phyloP scores from a whole-genome alignment of 2,888 invertebrate species.

The Asteroscopus sphinx region DNA sequence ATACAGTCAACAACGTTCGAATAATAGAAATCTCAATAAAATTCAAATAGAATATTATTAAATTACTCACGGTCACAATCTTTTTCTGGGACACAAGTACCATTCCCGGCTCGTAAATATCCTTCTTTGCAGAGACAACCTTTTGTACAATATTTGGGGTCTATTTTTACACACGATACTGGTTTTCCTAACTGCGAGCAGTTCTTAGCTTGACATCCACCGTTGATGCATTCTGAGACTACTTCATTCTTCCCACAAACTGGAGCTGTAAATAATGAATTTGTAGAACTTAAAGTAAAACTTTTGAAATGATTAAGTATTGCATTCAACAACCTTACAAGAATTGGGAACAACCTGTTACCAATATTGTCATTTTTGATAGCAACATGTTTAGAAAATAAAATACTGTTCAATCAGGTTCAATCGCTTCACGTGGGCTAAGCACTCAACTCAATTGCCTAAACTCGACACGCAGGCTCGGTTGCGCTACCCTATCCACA shows the following conservation, averaged over 20 bases:
- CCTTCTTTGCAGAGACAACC: conserved; percentile 60
- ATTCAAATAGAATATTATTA: background rate
- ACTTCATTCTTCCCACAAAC: conserved; percentile 61
- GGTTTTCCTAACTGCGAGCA: conserved; percentile 64
- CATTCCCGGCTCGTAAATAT: conserved; percentile 56
- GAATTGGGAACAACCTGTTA: too few species aligned
- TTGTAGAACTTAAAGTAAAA: too few species aligned
- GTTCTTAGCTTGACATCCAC: conserved; percentile 63
- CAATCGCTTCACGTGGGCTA: too few species aligned
- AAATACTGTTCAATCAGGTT: too few species aligned
- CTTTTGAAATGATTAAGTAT: too few species aligned
- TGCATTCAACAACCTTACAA: too few species aligned
- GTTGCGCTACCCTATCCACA: too few species aligned
- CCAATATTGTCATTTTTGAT: too few species aligned
- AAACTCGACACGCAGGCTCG: too few species aligned
- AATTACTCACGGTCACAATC: conserved; percentile 60
- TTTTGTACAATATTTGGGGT: conserved; percentile 43
- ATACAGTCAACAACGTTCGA: too few species aligned
- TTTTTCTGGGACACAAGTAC: conserved; percentile 59
- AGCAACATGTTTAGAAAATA: too few species aligned
- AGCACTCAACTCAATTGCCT: background rate
- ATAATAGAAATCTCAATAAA: background rate
- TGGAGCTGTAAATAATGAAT: conserved; percentile 34
- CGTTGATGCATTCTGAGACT: conserved; percentile 62
- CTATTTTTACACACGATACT: conserved; percentile 57